A percentile compares a stretch with the other conserved stretches of the same genome.
Conservation (phyloP, 2,797 vertebrate species). For the Gastrophryne carolinensis region DNA sequence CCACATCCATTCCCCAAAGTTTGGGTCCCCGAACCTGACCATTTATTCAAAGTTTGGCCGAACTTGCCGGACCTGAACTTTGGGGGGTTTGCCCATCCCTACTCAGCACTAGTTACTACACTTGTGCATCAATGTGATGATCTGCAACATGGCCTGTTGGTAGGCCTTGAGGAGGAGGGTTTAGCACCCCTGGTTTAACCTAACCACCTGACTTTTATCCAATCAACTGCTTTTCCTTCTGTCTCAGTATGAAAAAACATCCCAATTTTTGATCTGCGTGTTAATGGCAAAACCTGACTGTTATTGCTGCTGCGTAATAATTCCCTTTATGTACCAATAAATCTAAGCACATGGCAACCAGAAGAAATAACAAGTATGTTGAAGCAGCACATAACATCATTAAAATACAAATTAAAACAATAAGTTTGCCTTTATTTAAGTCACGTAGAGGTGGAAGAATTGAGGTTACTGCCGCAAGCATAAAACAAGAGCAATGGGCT, state of each 20-base stretch:
- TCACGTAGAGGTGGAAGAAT: not conserved
- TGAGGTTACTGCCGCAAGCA: conserved; percentile 4
- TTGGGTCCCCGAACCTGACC: too few relatives aligned
- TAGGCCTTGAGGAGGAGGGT: too few relatives aligned
- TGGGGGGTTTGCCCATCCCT: too few relatives aligned
- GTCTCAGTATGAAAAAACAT: not conserved
- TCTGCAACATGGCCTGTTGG: too few relatives aligned
- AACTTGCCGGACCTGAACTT: too few relatives aligned
- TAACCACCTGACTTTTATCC: conserved; percentile 9
- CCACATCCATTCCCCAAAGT: too few relatives aligned
- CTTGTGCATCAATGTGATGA: too few relatives aligned
- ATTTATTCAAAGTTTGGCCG: too few relatives aligned
- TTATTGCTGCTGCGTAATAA: conserved; percentile 5
- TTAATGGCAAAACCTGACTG: not conserved
- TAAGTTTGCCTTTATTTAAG: conserved; percentile 35
- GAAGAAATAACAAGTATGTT: conserved; percentile 31
- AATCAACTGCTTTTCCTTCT: not conserved
- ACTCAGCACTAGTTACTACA: too few relatives aligned
- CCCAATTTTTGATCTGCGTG: not conserved
- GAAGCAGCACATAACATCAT: not conserved
- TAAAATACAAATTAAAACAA: conserved; percentile 40
- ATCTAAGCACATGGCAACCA: conserved; percentile 32
- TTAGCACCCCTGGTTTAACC: not conserved
- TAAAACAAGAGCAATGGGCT: conserved; percentile 40
- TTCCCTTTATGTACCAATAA: conserved; percentile 18